Evolutionary conservation across 2,113 vertebrate genomes (phyloP).

Genomic region (Siniperca chuatsi): DNA sequence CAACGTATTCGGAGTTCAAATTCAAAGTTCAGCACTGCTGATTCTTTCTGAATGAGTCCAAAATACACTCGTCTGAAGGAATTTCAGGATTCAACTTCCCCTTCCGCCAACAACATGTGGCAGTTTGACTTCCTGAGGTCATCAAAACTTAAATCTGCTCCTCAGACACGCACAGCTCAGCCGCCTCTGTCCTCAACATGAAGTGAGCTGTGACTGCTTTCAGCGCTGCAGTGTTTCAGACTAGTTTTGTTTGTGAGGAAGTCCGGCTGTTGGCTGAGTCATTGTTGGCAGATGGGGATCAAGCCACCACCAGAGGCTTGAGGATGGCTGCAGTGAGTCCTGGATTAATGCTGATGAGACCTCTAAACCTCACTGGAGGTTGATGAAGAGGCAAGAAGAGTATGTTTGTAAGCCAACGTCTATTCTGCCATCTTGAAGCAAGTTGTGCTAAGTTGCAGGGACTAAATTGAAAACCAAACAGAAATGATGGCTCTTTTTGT

Average conservation of each 20-base stretch:
- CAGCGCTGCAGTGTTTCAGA: background rate
- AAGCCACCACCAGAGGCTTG: background rate
- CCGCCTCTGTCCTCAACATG: background rate
- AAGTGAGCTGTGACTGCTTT: constrained; percentile 11
- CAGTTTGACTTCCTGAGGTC: constrained; percentile 41
- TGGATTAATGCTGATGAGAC: constrained; percentile 23
- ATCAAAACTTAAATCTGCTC: constrained; percentile 38
- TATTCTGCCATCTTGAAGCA: background rate
- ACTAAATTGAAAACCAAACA: no score
- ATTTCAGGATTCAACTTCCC: background rate
- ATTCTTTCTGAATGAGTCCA: constrained; percentile 5
- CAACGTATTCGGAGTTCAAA: background rate
- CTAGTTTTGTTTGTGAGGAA: background rate
- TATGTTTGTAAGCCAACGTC: background rate
- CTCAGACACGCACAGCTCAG: constrained; percentile 11
- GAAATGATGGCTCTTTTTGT: background rate
- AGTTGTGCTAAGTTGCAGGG: background rate
- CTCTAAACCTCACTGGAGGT: background rate
- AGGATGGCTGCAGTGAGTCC: background rate
- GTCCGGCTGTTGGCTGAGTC: constrained; percentile 20
- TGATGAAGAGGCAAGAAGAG: background rate
- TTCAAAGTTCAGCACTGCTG: background rate
- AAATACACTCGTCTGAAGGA: background rate
- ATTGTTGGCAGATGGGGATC: constrained; percentile 7
- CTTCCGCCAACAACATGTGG: constrained; percentile 25